A percentile compares a stretch with the other conserved stretches of the same genome.
These are phyloP conservation scores for Labia minor DNA, from an alignment of 2,888 invertebrate genomes.

Conservation along the genomic window DNA sequence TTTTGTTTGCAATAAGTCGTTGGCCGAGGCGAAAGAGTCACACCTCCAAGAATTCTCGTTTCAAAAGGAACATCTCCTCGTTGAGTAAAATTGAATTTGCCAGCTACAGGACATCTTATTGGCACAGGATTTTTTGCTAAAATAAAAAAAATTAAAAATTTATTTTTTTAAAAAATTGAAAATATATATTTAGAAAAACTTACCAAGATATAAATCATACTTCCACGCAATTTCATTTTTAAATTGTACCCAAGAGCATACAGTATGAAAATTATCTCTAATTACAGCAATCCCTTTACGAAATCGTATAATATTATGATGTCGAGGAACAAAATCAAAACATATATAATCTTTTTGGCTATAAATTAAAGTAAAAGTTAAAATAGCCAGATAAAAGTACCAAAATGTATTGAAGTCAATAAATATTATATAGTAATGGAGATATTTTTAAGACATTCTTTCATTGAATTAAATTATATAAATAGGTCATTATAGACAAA, in stretches of 20 bases:
- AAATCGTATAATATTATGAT: conserved; percentile 90
- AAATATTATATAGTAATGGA: neutral
- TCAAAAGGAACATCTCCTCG: conserved; percentile 80
- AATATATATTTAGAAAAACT: conserved; percentile 35
- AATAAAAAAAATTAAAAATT: conserved; percentile 25
- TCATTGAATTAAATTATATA: neutral
- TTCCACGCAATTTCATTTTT: conserved; percentile 74
- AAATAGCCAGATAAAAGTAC: conserved; percentile 15
- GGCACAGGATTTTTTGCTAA: conserved; percentile 77
- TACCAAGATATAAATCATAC: conserved; percentile 66
- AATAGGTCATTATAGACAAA: too few species aligned
- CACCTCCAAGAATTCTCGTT: conserved; percentile 90
- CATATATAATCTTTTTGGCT: conserved; percentile 96
- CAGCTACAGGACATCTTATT: conserved; percentile 90
- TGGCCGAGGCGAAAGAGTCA: conserved; percentile 85
- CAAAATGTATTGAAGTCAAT: conserved; percentile 14
- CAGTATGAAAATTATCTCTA: conserved; percentile 80
- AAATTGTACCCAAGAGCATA: conserved; percentile 91
- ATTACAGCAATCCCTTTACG: conserved; percentile 80
- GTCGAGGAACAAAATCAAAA: conserved; percentile 89
- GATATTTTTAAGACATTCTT: conserved; percentile 13
- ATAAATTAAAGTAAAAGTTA: conserved; percentile 30
- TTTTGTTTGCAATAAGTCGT: conserved; percentile 86
- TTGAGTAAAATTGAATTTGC: conserved; percentile 90
- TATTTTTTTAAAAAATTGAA: conserved; percentile 30